phyloP scores from a whole-genome alignment of 2,797 vertebrate species.

The Melanotaenia maccullochi region DNA sequence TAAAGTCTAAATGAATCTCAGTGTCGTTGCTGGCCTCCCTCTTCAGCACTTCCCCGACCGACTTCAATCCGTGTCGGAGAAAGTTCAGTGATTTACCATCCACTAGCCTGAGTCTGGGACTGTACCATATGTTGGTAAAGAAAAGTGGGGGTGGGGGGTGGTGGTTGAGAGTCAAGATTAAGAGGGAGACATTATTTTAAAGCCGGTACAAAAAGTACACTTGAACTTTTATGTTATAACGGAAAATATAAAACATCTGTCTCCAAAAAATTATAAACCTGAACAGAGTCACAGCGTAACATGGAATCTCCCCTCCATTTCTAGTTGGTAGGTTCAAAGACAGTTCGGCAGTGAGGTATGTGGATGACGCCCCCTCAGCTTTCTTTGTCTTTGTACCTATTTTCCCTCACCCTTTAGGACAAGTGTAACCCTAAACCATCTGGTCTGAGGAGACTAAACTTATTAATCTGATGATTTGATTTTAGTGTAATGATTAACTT shows the following conservation, averaged over 20 bases:
- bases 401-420: conserved; percentile 30
- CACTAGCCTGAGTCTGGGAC: conserved; percentile 44
- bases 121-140: conserved; percentile 55
- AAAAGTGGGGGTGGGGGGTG: conserved; percentile 1
- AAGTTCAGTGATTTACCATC: conserved; percentile 68
- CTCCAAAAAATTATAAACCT: background rate
- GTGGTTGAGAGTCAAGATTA: rapidly evolving
- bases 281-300: rapidly evolving
- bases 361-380: conserved; percentile 58
- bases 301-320: background rate
- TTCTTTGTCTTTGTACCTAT: conserved; percentile 74
- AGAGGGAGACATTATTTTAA: background rate
- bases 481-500: background rate
- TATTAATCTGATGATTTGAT: background rate
- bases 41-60: conserved; percentile 8
- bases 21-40: conserved; percentile 21
- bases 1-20: background rate
- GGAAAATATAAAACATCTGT: background rate
- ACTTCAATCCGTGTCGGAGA: conserved; percentile 47
- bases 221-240: rapidly evolving
- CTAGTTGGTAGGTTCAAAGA: conserved; percentile 54
- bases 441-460: background rate
- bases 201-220: rapidly evolving
- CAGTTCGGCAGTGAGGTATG: conserved; percentile 60
- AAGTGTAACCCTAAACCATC: conserved; percentile 5